A percentile compares a stretch with the other conserved stretches of the same genome.
Conservation (phyloP, 2,797 vertebrate genomes). For the Myoxocephalus aenaeus region DNA sequence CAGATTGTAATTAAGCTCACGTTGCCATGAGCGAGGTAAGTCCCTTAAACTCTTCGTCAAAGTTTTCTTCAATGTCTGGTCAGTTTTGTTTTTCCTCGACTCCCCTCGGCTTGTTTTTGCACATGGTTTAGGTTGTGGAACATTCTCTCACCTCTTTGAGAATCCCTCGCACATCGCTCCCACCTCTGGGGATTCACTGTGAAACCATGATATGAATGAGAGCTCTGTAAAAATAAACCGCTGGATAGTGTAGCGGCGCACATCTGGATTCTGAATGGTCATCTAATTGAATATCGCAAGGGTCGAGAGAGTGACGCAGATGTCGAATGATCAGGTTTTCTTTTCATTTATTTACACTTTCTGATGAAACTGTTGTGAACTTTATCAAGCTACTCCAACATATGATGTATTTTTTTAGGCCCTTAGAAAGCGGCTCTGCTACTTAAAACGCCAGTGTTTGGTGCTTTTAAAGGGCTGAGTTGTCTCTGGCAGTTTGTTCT, state of each 20-base stretch:
- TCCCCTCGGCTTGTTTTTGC: slow-evolving; percentile 57
- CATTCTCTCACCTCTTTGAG: slow-evolving; percentile 71
- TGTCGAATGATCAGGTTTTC: background rate
- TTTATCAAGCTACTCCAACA: background rate
- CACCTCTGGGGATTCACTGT: slow-evolving; percentile 70
- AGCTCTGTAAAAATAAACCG: slow-evolving; percentile 70
- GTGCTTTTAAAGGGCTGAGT: background rate
- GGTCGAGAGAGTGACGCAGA: background rate
- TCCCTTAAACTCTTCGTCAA: slow-evolving; percentile 20
- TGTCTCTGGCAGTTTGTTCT: slow-evolving; percentile 15
- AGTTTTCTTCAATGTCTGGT: slow-evolving; percentile 13
- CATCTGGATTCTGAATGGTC: slow-evolving; percentile 10
- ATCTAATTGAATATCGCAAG: slow-evolving; percentile 15
- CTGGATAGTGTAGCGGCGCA: slow-evolving; percentile 51
- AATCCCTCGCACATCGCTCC: slow-evolving; percentile 71
- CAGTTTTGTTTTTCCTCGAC: slow-evolving; percentile 4
- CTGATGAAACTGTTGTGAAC: background rate
- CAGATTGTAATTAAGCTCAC: slow-evolving; percentile 43
- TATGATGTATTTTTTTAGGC: background rate
- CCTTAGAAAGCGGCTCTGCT: background rate
- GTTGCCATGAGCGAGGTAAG: slow-evolving; percentile 74
- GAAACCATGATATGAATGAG: slow-evolving; percentile 74
- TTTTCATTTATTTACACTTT: background rate
- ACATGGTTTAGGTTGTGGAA: slow-evolving; percentile 62
- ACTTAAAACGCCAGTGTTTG: background rate